A percentile compares a stretch with the other conserved stretches of the same genome.
Evolutionary conservation across 2,888 invertebrate genomes (phyloP).

Genomic region (Noctua janthe): DNA sequence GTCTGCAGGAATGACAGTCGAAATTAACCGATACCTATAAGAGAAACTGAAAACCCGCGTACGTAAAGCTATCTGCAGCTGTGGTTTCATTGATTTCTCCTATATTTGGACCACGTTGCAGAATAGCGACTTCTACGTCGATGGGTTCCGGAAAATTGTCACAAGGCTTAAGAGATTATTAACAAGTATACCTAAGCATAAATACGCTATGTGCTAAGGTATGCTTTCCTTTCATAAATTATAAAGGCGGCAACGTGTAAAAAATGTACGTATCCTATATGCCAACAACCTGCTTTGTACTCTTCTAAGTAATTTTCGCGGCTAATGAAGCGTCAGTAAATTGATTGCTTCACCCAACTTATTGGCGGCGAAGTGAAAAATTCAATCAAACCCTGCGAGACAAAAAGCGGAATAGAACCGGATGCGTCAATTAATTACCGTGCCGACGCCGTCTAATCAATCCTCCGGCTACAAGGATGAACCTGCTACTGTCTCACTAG

Average conservation of each 20-base stretch:
- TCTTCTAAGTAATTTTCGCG: constrained; percentile 30
- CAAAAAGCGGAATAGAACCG: constrained; percentile 77
- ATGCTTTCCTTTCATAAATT: constrained; percentile 12
- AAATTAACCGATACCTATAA: background rate
- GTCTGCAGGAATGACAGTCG: background rate
- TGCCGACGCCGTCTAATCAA: constrained; percentile 76
- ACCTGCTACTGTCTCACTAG: constrained; percentile 67
- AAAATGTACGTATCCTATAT: constrained; percentile 11
- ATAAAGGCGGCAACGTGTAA: constrained; percentile 4
- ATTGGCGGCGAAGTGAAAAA: constrained; percentile 65
- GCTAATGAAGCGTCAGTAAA: constrained; percentile 54
- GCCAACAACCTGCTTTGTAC: constrained; percentile 27
- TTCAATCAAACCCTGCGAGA: constrained; percentile 74
- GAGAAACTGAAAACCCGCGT: constrained; percentile 8
- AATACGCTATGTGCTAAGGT: background rate
- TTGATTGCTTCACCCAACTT: constrained; percentile 58
- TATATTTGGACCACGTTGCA: background rate
- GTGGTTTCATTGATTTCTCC: constrained; percentile 5
- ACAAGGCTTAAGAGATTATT: background rate
- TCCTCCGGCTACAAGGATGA: constrained; percentile 73
- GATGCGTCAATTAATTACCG: constrained; percentile 80
- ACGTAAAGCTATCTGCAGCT: constrained; percentile 1
- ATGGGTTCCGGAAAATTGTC: background rate
- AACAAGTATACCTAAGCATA: background rate
- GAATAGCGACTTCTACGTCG: background rate